Evolutionary conservation across 2,113 vertebrate genomes (phyloP).

Genomic region (Austrofundulus limnaeus): DNA sequence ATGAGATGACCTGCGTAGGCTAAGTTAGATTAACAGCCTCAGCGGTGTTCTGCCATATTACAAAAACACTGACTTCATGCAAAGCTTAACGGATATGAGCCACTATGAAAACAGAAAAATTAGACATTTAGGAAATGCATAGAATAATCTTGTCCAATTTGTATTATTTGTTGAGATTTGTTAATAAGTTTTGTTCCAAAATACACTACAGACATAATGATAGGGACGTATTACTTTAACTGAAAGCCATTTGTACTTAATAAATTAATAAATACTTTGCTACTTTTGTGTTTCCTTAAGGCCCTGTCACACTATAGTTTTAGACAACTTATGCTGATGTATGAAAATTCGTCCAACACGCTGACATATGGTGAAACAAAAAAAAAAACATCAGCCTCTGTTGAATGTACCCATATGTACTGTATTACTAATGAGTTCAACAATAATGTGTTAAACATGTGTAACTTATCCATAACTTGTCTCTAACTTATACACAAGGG

Average conservation of each 20-base stretch:
- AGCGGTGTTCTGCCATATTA: slow-evolving; percentile 36
- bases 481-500: too few relatives aligned
- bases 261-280: slow-evolving; percentile 26
- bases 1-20: slow-evolving; percentile 48
- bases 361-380: too few relatives aligned
- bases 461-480: too few relatives aligned
- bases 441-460: too few relatives aligned
- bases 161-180: slow-evolving; percentile 18
- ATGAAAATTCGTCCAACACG: too few relatives aligned
- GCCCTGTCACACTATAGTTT: too few relatives aligned
- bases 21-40: slow-evolving; percentile 43
- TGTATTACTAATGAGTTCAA: too few relatives aligned
- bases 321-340: too few relatives aligned
- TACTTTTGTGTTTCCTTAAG: slow-evolving; percentile 29
- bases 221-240: slow-evolving; percentile 25
- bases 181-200: slow-evolving; percentile 40
- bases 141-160: slow-evolving; percentile 31
- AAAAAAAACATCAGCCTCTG: too few relatives aligned
- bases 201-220: slow-evolving; percentile 37
- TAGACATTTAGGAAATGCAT: slow-evolving; percentile 28
- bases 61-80: slow-evolving; percentile 61
- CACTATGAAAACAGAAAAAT: slow-evolving; percentile 46
- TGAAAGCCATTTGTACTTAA: slow-evolving; percentile 3
- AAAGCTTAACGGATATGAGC: slow-evolving; percentile 21
- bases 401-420: too few relatives aligned